Percentiles rank a stretch among this genome's conserved stretches.
These are phyloP conservation scores for Tragelaphus imberbis DNA, from an alignment of 2,113 vertebrate genomes.

Conservation along the genomic window DNA sequence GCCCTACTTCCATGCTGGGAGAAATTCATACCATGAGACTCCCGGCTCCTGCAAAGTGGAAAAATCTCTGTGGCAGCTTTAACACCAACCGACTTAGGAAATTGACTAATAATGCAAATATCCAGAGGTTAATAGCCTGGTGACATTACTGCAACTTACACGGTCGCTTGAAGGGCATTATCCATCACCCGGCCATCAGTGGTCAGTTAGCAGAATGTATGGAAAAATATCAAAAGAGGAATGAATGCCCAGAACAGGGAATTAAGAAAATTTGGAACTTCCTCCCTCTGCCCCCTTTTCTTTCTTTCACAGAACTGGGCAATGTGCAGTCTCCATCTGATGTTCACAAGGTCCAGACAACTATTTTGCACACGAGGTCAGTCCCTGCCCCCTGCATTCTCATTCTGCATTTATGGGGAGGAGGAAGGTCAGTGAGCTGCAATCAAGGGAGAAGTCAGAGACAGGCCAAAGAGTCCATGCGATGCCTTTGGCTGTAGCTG, in stretches of 20 bases:
- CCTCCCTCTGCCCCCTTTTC: background rate
- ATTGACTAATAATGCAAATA: constrained; percentile 80
- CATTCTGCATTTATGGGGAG: background rate
- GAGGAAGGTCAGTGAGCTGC: background rate
- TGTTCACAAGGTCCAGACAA: background rate
- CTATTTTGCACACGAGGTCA: background rate
- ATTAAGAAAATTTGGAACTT: background rate
- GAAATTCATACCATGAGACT: constrained; percentile 25
- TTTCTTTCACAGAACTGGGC: background rate
- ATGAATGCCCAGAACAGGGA: fast-evolving
- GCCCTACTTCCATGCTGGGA: background rate
- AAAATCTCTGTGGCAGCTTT: constrained; percentile 49
- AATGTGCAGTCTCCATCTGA: fast-evolving
- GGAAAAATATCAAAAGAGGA: background rate
- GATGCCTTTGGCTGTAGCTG: background rate
- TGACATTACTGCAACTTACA: constrained; percentile 59
- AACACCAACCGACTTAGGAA: constrained; percentile 69
- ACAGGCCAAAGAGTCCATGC: background rate
- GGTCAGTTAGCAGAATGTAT: background rate
- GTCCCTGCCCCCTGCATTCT: background rate
- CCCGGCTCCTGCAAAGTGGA: constrained; percentile 58
- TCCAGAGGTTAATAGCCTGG: constrained; percentile 74
- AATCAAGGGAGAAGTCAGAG: background rate
- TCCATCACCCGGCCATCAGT: background rate
- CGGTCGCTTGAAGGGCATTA: constrained; percentile 45